Evolutionary conservation across 1,140 invertebrate species (phyloP), one percentile per base, ranked within the genome.

Genomic region (Cyrtorhinus lividipennis): DNA sequence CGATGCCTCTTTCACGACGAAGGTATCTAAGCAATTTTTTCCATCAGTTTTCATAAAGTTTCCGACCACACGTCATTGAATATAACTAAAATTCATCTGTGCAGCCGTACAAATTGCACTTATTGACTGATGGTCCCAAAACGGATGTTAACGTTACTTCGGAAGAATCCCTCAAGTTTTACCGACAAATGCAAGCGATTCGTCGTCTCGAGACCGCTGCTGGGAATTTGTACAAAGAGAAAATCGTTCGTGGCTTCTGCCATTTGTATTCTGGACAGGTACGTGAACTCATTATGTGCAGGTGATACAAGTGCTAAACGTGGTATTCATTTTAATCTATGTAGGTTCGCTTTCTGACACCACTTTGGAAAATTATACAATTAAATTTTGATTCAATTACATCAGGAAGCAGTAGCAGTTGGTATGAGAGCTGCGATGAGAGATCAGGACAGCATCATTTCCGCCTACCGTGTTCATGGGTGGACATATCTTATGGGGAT

Each of bases 391-490:
- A n/a, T n/a, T n/a, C n/a, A n/a, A n/a, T n/a, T n/a, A n/a, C n/a
- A n/a, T 12, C 74, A 91, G 82, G 92, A 96, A 81, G 85, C 85
- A 0, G 78, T 82, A 56, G 83, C 82, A 2, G 90, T 95, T 60
- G 95, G 95, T 25, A 95, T 96, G 81, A 83, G 84, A 68, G 81
- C 84, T 15, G 82, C 88, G 0, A 82, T 97, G 74, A 81, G 85
- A 1, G 76, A 82, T 8, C 80, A 86, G 44, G 96, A 99, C 76
- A 80, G 86, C 1, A 83, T 96, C 1, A 98, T 98, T 59, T 97
- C 96, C n/a, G 90, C 94, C 0, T 98, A 98, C 75, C 80, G 96
- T 68, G 93, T 92, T 66, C 96, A 99, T 71, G 95, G 93, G 38
- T 98, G 93, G 92, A 90, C 90, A 0, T 90, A 93, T 70, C 61